Percentiles rank a stretch among this genome's conserved stretches.
phyloP scores from a whole-genome alignment of 2,797 vertebrate species.

The Tokudaia muenninki region DNA sequence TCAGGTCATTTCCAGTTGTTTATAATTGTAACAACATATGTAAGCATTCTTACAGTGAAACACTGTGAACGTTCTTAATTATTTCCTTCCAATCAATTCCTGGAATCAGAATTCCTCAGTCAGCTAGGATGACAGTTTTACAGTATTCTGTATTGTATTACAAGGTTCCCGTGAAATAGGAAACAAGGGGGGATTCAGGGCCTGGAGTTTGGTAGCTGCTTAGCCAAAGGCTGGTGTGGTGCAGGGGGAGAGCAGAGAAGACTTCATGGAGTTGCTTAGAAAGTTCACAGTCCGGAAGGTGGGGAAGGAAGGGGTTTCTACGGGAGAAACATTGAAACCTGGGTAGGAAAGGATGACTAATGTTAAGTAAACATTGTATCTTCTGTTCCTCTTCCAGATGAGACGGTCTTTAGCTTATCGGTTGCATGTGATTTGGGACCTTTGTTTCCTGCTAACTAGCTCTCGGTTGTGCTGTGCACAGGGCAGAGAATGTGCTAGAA shows the following conservation, averaged over 20 bases:
- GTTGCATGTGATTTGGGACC: not conserved
- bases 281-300: not conserved
- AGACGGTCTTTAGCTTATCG: not conserved
- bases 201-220: not conserved
- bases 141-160: slow-evolving; percentile 6
- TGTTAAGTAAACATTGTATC: not conserved
- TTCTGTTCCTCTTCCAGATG: not conserved
- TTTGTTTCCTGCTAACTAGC: not conserved
- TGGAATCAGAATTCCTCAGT: slow-evolving; percentile 43
- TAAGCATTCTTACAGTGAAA: slow-evolving; percentile 60
- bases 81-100: slow-evolving; percentile 63
- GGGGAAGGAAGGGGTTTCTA: not conserved
- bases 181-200: not conserved
- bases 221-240: not conserved
- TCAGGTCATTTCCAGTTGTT: slow-evolving; percentile 30
- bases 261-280: not conserved
- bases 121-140: slow-evolving; percentile 25
- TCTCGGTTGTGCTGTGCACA: not conserved
- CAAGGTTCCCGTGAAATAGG: not conserved
- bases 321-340: not conserved
- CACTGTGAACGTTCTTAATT: slow-evolving; percentile 62
- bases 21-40: not conserved
- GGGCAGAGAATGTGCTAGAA: not conserved
- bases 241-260: rapidly evolving
- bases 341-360: not conserved